Percentiles rank a stretch among this genome's conserved stretches.
These are phyloP conservation scores for Hyposoter didymator DNA, from an alignment of 2,888 invertebrate genomes.

Conservation along the genomic window DNA sequence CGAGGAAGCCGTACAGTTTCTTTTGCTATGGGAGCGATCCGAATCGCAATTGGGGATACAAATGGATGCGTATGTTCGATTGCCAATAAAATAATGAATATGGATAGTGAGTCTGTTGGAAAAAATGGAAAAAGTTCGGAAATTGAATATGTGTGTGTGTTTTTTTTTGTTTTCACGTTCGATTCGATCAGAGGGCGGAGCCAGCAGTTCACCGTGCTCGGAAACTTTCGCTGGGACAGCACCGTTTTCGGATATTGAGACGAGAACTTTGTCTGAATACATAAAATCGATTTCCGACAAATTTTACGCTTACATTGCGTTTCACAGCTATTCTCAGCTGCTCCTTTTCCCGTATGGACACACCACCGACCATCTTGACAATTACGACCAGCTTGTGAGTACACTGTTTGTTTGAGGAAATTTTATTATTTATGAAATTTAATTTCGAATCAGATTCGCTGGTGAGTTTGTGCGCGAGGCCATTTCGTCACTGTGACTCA, in stretches of 20 bases:
- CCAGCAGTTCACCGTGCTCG: conserved; percentile 86
- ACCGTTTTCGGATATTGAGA: conserved; percentile 90
- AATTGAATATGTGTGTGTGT: not conserved
- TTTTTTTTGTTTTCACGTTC: not conserved
- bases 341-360: conserved; percentile 90
- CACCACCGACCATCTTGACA: conserved; percentile 86
- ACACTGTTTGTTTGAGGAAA: not conserved
- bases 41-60: conserved; percentile 91
- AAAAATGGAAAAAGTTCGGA: not conserved
- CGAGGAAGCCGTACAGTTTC: conserved; percentile 83
- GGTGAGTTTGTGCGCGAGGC: no score
- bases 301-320: conserved; percentile 88
- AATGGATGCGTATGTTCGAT: conserved; percentile 86
- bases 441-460: not conserved
- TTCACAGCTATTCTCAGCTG: conserved; percentile 91
- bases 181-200: conserved; percentile 84
- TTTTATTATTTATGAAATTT: not conserved
- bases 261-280: conserved; percentile 85
- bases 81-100: not conserved
- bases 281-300: conserved; percentile 85
- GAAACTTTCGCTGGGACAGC: conserved; percentile 88
- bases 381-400: conserved; percentile 86
- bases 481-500: not conserved
- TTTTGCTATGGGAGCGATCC: conserved; percentile 89
- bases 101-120: not conserved